Base-by-base conservation (phyloP, 2,113 vertebrate genomes). In the Gavialis gangeticus region DNA sequence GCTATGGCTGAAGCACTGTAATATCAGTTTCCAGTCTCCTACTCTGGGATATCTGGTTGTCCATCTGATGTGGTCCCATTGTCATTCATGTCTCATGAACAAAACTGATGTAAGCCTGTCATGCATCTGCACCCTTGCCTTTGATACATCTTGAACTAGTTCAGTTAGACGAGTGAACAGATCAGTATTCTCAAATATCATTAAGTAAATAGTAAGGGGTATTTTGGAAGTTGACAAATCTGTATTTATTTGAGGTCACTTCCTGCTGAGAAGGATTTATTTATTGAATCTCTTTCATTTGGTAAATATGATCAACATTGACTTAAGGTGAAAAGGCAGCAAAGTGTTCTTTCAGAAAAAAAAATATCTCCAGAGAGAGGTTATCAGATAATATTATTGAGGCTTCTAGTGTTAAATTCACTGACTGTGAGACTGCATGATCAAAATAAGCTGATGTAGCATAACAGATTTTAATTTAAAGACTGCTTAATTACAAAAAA, bases 171-270 rank as follows among this genome's bases (percentile, higher is more conserved):
- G 10, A 25, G 60, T 6, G 64, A 81, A 56, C 37, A 66, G n/a
- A 80, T 1, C 0, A 0, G 63, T 27, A 30, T 22, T 2, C 2
- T 59, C 16, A 91, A 75, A 58, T 6, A n/a, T 76, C 25, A 73
- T 0, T 64, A 28, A 71, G 19, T 22, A 71, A 71, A 21, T n/a
- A 8, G 30, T 66, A 55, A 73, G 69, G 60, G 8, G 22, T 12
- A 18, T 1, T 56, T 60, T 25, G 69, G 89, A 93, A 90, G 3
- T 17, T 5, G 14, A 12, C 30, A 75, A 1, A 28, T 25, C 25
- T 84, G 1, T 24, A 73, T 57, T 55, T 90, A 84, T 37, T 64
- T 75, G 55, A 80, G 88, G 30, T 60, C 13, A 69, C 57, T 64
- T 73, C 13, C 4, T n/a, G 18, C 54, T 79, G 30, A 66, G 79